Conservation (phyloP, 2,113 vertebrate species). For the Tupaia chinensis region DNA sequence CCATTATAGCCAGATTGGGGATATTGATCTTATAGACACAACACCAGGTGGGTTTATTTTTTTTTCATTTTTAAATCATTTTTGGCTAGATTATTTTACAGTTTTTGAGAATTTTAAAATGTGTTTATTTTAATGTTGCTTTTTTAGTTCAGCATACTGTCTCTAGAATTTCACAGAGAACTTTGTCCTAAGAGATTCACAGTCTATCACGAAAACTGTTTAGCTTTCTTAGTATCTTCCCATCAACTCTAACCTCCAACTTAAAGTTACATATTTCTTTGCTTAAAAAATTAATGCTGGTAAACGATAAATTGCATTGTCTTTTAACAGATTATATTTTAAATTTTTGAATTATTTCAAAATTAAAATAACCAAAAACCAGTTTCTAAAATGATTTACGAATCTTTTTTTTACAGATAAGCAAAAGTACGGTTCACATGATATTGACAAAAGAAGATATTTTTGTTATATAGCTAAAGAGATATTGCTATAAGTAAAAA, state of each 20-base stretch:
- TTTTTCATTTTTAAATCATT: conserved; percentile 45
- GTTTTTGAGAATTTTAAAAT: conserved; percentile 65
- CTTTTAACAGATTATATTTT: background rate
- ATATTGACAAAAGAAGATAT: background rate
- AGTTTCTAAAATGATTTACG: conserved; percentile 16
- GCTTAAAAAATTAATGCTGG: conserved; percentile 27
- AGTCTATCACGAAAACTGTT: background rate
- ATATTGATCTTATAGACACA: conserved; percentile 48
- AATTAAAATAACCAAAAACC: background rate
- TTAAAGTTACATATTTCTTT: conserved; percentile 24
- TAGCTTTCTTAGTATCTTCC: conserved; percentile 24
- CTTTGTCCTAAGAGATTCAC: background rate
- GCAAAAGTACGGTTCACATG: background rate
- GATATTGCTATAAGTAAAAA: background rate
- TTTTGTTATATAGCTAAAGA: background rate
- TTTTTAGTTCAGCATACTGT: conserved; percentile 45
- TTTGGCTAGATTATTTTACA: conserved; percentile 57
- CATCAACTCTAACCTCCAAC: background rate
- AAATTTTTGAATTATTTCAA: conserved; percentile 17
- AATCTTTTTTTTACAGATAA: conserved; percentile 12
- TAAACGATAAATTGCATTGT: background rate
- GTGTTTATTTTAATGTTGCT: conserved; percentile 59
- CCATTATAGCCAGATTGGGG: background rate
- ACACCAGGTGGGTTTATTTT: conserved; percentile 7
- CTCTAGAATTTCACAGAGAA: conserved; percentile 28